Evolutionary conservation across 1,140 invertebrate species (phyloP).

Genomic region (Antheraea mylitta): DNA sequence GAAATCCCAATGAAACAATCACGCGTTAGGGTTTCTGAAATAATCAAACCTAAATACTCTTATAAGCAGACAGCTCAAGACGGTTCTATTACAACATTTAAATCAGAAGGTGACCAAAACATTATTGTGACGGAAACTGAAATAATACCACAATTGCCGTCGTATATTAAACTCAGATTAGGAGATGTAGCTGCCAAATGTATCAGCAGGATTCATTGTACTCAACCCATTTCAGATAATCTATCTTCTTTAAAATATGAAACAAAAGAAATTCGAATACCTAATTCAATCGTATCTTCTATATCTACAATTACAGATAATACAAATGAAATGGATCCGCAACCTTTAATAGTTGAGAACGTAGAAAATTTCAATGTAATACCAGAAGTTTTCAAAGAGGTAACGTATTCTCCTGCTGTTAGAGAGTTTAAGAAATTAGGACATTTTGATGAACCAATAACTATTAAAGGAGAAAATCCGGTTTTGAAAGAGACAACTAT

Average conservation of each 20-base stretch:
- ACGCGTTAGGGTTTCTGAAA: not conserved
- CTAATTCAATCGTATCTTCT: not conserved
- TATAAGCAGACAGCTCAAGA: constrained; percentile 29
- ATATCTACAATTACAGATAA: not conserved
- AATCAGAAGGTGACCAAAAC: constrained; percentile 19
- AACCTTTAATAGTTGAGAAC: no score
- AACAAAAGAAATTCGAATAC: not conserved
- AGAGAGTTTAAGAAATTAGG: not conserved
- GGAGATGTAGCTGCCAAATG: constrained; percentile 16
- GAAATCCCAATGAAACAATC: not conserved
- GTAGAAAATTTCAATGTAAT: no score
- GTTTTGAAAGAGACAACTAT: not conserved
- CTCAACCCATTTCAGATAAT: not conserved
- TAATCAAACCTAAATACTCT: constrained; percentile 22
- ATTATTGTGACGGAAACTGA: constrained; percentile 22
- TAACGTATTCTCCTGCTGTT: no score
- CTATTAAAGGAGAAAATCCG: not conserved
- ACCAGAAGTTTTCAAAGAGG: no score
- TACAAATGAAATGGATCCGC: no score
- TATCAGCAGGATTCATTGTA: not conserved
- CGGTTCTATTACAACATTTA: constrained; percentile 20
- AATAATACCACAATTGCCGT: constrained; percentile 15
- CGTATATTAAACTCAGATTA: constrained; percentile 25
- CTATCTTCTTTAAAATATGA: no score
- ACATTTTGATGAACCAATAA: not conserved